phyloP scores from a whole-genome alignment of 2,113 vertebrate genomes.

The Peucedramus taeniatus region DNA sequence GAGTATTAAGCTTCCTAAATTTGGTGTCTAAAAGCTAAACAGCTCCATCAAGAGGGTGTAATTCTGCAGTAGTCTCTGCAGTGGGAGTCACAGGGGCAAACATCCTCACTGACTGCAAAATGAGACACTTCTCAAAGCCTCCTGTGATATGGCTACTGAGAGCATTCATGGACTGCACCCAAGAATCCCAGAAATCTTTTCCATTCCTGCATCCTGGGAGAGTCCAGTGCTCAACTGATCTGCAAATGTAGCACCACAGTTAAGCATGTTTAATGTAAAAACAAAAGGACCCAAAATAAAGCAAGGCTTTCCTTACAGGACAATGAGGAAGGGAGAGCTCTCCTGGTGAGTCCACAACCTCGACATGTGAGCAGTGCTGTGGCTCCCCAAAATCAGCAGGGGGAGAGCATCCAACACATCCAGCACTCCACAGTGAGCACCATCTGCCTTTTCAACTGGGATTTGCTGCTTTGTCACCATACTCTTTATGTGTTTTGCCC shows the following conservation, averaged over 20 bases:
- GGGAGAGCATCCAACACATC: background rate
- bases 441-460: background rate
- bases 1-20: background rate
- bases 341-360: background rate
- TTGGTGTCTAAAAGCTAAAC: background rate
- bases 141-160: background rate
- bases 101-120: background rate
- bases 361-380: accelerated
- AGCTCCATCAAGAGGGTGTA: background rate
- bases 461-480: background rate
- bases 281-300: background rate
- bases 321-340: background rate
- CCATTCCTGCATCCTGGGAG: background rate
- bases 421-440: background rate
- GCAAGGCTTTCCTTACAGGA: background rate
- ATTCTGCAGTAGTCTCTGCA: background rate
- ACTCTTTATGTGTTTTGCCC: background rate
- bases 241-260: accelerated
- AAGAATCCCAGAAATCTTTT: background rate
- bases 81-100: background rate
- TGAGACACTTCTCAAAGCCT: background rate
- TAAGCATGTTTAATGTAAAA: background rate
- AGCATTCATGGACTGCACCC: background rate
- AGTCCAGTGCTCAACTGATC: background rate
- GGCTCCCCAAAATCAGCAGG: background rate